Percentiles rank a stretch among this genome's conserved stretches.
Conservation (phyloP, 2,888 invertebrate species). For the Lithosia quadra region DNA sequence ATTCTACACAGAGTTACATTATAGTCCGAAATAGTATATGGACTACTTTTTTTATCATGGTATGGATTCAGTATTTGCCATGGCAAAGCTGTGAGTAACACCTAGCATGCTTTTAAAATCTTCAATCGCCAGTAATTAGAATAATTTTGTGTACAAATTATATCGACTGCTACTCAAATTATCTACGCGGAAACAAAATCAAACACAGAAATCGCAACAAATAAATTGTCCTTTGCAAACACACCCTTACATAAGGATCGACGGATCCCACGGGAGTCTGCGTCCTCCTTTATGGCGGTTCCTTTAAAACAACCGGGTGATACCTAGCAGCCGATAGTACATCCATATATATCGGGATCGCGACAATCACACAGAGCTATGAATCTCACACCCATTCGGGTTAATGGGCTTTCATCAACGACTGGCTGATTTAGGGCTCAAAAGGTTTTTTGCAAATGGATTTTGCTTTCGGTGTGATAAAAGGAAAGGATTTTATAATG, state of each 20-base stretch:
- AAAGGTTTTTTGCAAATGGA: conserved; percentile 14
- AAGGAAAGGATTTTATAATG: conserved; percentile 1
- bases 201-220: conserved; percentile 15
- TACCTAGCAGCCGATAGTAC: conserved; percentile 50
- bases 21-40: no score
- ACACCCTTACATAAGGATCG: conserved; percentile 32
- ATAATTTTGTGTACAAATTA: no score
- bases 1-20: no score
- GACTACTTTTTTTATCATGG: no score
- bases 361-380: conserved; percentile 43
- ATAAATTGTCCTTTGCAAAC: conserved; percentile 13
- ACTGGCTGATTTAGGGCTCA: conserved; percentile 20
- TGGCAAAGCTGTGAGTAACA: no score
- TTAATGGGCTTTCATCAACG: conserved; percentile 46
- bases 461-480: conserved; percentile 7
- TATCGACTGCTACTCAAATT: no score
- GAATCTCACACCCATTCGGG: conserved; percentile 38
- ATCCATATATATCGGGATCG: conserved; percentile 48
- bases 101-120: no score
- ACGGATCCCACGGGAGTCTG: conserved; percentile 50
- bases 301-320: conserved; percentile 61
- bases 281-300: conserved; percentile 58
- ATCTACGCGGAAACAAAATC: background rate
- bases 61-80: no score
- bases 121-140: no score